Evolutionary conservation across 92 coral and sea anemone species (phyloP), one percentile per base, ranked within the genome.

Genomic region (Paramuricea clavata): DNA sequence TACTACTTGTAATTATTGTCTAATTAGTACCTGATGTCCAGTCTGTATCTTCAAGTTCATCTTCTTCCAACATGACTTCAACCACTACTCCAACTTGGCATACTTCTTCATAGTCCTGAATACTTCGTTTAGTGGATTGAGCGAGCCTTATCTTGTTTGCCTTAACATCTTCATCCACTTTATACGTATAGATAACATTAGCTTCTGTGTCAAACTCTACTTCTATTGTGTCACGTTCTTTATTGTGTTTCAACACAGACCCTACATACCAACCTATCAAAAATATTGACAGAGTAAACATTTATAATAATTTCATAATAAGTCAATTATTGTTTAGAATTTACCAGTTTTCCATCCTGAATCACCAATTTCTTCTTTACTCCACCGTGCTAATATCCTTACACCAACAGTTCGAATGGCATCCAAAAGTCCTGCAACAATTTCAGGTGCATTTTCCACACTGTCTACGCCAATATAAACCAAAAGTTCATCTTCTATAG

Each of bases 271-370:
- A 36, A 36, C 4, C 42, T 36, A 27, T 15, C 8, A 36, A 36
- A 36, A 36, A 36, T 8, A 36, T 36, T 56, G 12, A 8, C 30
- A 77, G 47, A 49, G 23, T 12, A 39, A 77, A 49, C 12, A 27
- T 44, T 60, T 56, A 47, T n/a, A n/a, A n/a, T n/a, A n/a, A n/a
- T n/a, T n/a, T n/a, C n/a, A n/a, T n/a, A n/a, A n/a, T n/a, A n/a
- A n/a, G n/a, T n/a, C n/a, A n/a, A n/a, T n/a, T n/a, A n/a, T n/a
- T n/a, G n/a, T n/a, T n/a, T n/a, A n/a, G n/a, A n/a, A 28, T 31
- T 30, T 82, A 88, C 92, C 92, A 34, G 86, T 8, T 85, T 60
- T 89, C 86, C 89, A 84, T 64, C 92, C 92, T 12, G 86, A 71
- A 26, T 65, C 81, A 68, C 81, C 82, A 69, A 89, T 56, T 77